Conservation (phyloP, 2,888 invertebrate species). For the Calameuta filiformis region DNA sequence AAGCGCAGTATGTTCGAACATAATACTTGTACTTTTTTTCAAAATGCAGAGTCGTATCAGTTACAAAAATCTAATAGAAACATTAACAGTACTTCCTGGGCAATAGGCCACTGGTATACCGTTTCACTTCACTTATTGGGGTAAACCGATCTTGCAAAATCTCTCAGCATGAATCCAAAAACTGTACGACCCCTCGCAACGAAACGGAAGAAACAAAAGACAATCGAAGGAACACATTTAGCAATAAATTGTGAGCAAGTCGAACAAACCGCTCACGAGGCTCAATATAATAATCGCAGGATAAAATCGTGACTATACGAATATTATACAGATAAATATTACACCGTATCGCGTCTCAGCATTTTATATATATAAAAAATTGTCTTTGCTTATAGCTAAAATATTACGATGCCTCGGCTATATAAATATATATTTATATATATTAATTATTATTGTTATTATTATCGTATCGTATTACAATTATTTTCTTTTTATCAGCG, state of each 20-base stretch:
- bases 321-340: slow-evolving; percentile 55
- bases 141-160: neutral
- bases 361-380: slow-evolving; percentile 57
- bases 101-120: neutral
- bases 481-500: neutral
- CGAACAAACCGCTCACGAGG: slow-evolving; percentile 31
- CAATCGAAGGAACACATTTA: neutral
- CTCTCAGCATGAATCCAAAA: neutral
- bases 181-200: neutral
- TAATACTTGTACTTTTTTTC: neutral
- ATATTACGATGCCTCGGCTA: slow-evolving; percentile 64
- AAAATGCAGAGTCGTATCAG: neutral
- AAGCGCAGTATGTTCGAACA: neutral
- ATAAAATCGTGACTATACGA: slow-evolving; percentile 46
- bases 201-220: neutral
- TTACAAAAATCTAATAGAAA: neutral
- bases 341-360: slow-evolving; percentile 38
- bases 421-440: slow-evolving; percentile 51
- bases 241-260: slow-evolving; percentile 23
- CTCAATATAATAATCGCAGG: slow-evolving; percentile 42
- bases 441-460: slow-evolving; percentile 49
- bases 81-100: neutral
- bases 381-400: slow-evolving; percentile 65
- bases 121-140: neutral
- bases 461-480: slow-evolving; percentile 25